Base-by-base conservation (phyloP, 2,113 vertebrate species). In the Haemorhous mexicanus region DNA sequence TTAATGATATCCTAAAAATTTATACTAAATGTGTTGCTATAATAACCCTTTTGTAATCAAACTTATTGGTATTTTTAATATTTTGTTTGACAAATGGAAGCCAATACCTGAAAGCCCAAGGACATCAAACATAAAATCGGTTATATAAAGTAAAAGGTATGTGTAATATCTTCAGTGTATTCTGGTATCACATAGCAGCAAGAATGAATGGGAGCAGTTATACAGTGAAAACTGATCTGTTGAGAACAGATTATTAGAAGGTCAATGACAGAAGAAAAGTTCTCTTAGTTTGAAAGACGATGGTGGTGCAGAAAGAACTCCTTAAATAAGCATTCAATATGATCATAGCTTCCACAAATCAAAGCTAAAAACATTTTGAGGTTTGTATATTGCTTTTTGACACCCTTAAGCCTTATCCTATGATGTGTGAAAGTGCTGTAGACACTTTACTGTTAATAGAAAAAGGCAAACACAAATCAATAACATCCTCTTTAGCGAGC, bases 401-500 rank as follows among this genome's bases (percentile, higher is more conserved):
- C 55, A 76, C 69, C 13, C 14, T 64, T 94, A 95, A 94, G 39
- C 46, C 26, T 94, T 93, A 87, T 91, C 21, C 55, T 86, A 41
- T 85, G 93, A 91, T 86, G 75, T 95, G 55, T 94, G 84, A 95
- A 95, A 94, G 67, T 89, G 59, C 63, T 87, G 39, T 27, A 69
- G 35, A 85, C 35, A 59, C 68, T 76, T 91, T 77, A 70, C 49
- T 13, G 39, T 83, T 96, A 84, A 85, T 68, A 89, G 80, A 85
- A 95, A 95, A 94, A 95, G 35, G 68, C 87, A 94, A 95, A 88
- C 78, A 90, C 87, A 87, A 93, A 96, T 96, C 91, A 90, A 95
- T 96, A 94, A 13, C 37, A 93, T 82, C 50, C 59, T 95, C 39
- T 93, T 95, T 90, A 93, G 78, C 1, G 5, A 73, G 27, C 19